Evolutionary conservation across 1,140 invertebrate genomes (phyloP).

Genomic region (Aphidius ervi): DNA sequence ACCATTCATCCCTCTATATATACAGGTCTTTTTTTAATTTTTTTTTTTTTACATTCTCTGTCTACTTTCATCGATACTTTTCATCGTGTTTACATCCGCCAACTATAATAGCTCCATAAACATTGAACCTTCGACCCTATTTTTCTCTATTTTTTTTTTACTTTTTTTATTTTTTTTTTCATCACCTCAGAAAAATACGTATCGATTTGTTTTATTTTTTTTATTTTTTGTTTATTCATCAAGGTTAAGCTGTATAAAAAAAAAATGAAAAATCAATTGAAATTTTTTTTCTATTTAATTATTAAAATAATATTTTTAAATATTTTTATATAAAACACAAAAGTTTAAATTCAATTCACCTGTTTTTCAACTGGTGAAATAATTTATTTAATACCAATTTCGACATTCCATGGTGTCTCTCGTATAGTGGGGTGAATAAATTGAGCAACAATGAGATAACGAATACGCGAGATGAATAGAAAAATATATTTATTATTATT

Average conservation of each 20-base stretch:
- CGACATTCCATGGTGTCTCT: slow-evolving; percentile 13
- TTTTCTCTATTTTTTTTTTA: slow-evolving; percentile 26
- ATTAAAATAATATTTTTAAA: no score
- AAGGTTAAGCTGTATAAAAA: not conserved
- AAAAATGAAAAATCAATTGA: no score
- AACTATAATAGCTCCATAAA: slow-evolving; percentile 29
- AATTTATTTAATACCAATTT: slow-evolving; percentile 13
- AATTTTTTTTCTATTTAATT: no score
- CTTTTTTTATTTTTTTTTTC: slow-evolving; percentile 1
- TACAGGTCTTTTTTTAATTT: slow-evolving; percentile 7
- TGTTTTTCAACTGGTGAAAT: slow-evolving; percentile 2
- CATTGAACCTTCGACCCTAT: slow-evolving; percentile 19
- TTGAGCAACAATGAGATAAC: slow-evolving; percentile 19
- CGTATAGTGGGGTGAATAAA: slow-evolving; percentile 15
- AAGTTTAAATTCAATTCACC: not conserved
- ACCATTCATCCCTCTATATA: slow-evolving; percentile 16
- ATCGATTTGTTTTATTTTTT: not conserved
- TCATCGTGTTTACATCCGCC: slow-evolving; percentile 34
- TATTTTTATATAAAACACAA: no score
- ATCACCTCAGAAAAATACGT: not conserved
- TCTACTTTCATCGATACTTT: slow-evolving; percentile 11
- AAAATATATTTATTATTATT: no score
- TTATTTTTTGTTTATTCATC: not conserved
- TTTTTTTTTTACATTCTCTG: slow-evolving; percentile 8
- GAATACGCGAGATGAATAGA: slow-evolving; percentile 15